A percentile compares a stretch with the other conserved stretches of the same genome.
Evolutionary conservation across 2,113 vertebrate genomes (phyloP).

Genomic region (Carollia perspicillata): DNA sequence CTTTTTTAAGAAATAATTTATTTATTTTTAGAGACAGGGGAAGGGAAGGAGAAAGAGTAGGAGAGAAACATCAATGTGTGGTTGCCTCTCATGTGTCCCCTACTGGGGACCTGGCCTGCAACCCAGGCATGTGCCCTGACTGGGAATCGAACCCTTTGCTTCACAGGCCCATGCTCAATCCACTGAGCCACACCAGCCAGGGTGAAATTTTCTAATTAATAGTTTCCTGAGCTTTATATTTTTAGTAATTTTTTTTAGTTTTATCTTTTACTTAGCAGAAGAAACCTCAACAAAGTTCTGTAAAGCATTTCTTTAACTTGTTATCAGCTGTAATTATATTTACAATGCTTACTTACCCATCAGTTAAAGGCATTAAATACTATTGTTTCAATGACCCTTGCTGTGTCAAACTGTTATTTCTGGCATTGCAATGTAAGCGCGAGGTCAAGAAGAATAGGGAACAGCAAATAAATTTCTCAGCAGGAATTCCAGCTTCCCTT

Average conservation of each 20-base stretch:
- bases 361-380: slow-evolving; percentile 37
- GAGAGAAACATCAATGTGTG: no score
- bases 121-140: no score
- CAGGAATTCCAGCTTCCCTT: slow-evolving; percentile 58
- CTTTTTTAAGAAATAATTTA: no score
- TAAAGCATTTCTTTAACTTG: slow-evolving; percentile 22
- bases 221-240: slow-evolving; percentile 23
- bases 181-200: no score
- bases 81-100: no score
- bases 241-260: not conserved
- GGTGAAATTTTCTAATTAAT: no score
- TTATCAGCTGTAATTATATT: slow-evolving; percentile 14
- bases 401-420: slow-evolving; percentile 69
- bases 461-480: slow-evolving; percentile 66
- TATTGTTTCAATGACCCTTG: slow-evolving; percentile 52
- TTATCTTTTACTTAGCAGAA: slow-evolving; percentile 17
- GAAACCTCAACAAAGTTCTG: slow-evolving; percentile 6
- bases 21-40: no score
- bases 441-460: slow-evolving; percentile 61
- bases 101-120: no score
- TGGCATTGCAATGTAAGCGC: slow-evolving; percentile 56
- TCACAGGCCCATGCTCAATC: no score
- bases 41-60: no score
- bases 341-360: slow-evolving; percentile 21
- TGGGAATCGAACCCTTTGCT: no score